Percentiles rank a stretch among this genome's conserved stretches.
phyloP scores from a whole-genome alignment of 2,113 vertebrate genomes.

The Cyanoderma ruficeps region DNA sequence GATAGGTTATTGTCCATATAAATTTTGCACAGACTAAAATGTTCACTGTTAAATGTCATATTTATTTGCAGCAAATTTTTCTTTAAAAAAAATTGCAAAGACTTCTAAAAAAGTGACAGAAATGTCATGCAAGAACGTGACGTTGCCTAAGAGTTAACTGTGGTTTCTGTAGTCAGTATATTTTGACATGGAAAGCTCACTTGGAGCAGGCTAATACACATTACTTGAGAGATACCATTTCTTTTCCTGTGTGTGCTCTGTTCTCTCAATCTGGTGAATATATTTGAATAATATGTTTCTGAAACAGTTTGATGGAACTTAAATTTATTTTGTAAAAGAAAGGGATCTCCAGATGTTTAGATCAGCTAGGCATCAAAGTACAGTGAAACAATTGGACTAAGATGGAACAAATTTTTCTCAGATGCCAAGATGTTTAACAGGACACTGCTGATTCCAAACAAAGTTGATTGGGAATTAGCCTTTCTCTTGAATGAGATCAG shows the following conservation, averaged over 20 bases:
- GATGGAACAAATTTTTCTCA: neutral
- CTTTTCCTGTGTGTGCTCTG: neutral
- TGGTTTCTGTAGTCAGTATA: neutral
- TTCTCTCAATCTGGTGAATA: neutral
- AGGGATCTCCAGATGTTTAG: neutral
- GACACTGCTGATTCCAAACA: neutral
- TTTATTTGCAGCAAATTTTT: neutral
- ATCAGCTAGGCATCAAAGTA: neutral
- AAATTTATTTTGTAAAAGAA: neutral
- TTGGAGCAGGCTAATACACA: neutral
- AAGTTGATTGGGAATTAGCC: neutral
- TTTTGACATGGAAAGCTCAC: neutral
- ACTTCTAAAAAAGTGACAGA: neutral
- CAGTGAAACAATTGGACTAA: neutral
- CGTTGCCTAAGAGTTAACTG: neutral
- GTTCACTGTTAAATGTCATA: neutral
- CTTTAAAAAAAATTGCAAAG: neutral
- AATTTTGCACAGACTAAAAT: neutral
- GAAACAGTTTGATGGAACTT: neutral
- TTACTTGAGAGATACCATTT: neutral
- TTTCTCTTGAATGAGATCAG: neutral
- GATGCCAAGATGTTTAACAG: neutral
- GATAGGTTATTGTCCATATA: neutral
- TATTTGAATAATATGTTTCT: constrained; percentile 16
- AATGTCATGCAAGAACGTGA: neutral